These are phyloP conservation scores for Rhinopomastus cyanomelas DNA, from an alignment of 2,113 vertebrate genomes.

Conservation along the genomic window DNA sequence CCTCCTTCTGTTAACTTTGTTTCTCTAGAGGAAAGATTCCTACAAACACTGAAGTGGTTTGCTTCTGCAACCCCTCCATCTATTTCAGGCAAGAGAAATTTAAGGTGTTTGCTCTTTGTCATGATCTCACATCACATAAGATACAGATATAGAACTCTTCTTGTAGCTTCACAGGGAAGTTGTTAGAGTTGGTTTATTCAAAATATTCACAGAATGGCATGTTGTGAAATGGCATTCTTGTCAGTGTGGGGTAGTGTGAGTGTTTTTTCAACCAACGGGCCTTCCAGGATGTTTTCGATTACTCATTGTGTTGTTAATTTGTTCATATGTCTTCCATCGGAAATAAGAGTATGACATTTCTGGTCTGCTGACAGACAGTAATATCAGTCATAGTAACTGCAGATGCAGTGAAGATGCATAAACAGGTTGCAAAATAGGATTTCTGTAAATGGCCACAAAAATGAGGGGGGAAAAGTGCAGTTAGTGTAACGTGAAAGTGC, in stretches of 20 bases:
- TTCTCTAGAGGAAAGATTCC: background rate
- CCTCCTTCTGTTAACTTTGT: background rate
- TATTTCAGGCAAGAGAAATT: background rate
- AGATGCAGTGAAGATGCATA: conserved; percentile 49
- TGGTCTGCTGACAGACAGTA: conserved; percentile 18
- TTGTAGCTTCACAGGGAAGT: background rate
- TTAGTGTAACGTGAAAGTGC: background rate
- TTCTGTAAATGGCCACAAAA: background rate
- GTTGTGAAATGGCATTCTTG: conserved; percentile 2
- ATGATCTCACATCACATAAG: background rate
- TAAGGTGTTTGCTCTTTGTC: background rate
- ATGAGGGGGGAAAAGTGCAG: background rate
- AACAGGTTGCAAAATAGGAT: background rate
- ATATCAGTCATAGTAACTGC: conserved; percentile 47
- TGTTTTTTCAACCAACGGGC: background rate
- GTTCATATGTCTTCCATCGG: conserved; percentile 18
- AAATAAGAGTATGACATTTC: conserved; percentile 34
- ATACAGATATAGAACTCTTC: background rate
- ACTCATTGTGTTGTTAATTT: conserved; percentile 30
- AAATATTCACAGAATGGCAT: background rate
- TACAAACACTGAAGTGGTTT: background rate
- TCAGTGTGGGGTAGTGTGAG: background rate
- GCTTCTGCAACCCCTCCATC: too few species aligned
- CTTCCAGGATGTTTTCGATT: conserved; percentile 35
- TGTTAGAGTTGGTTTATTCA: background rate